Evolutionary conservation across 2,888 invertebrate genomes (phyloP).

Genomic region (Acleris laterana): DNA sequence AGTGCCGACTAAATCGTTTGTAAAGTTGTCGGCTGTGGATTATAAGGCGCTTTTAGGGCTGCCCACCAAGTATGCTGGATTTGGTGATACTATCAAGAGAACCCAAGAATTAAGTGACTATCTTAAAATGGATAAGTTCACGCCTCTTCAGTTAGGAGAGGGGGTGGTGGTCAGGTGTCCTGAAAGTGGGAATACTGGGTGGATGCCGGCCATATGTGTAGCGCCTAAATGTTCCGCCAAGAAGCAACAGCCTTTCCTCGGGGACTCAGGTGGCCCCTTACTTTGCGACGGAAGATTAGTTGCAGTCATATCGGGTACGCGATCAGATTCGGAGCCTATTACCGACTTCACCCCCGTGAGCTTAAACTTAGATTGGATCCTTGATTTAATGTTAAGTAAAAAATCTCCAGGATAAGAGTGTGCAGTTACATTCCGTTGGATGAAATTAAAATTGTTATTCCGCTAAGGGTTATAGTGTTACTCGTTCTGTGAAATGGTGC

Average conservation of each 20-base stretch:
- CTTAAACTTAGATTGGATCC: background rate
- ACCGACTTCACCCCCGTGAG: background rate
- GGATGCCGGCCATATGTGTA: background rate
- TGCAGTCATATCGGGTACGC: background rate
- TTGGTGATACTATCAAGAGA: background rate
- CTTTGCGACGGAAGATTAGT: background rate
- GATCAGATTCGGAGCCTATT: background rate
- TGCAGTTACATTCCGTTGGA: too few species aligned
- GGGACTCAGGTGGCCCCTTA: background rate
- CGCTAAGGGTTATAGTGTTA: too few species aligned
- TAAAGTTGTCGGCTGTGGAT: background rate
- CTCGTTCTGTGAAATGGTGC: too few species aligned
- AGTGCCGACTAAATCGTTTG: background rate
- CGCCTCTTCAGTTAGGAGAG: background rate
- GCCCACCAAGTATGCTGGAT: background rate
- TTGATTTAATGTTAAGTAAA: conserved; percentile 9
- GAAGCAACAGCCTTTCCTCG: background rate
- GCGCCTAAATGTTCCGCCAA: background rate
- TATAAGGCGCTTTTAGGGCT: conserved; percentile 34
- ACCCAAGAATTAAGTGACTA: background rate
- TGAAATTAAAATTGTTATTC: too few species aligned
- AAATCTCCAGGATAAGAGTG: too few species aligned
- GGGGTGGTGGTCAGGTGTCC: background rate
- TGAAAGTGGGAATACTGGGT: background rate
- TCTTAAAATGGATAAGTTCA: background rate